Percentiles rank a stretch among this genome's conserved stretches.
Conservation (phyloP, 2,888 invertebrate species). For the Dinocampus coccinellae region DNA sequence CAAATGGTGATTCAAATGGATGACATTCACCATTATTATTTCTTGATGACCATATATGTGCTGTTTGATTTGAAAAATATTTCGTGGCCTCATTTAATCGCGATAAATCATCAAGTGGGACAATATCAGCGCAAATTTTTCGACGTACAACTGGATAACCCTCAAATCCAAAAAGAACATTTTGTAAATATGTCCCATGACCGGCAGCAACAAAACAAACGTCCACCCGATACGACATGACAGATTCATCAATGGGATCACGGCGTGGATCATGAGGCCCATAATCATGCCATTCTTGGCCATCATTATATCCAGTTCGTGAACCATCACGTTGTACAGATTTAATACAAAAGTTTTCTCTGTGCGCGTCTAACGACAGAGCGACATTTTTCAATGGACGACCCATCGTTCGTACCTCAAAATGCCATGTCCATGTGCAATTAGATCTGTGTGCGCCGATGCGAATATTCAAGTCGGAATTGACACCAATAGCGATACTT, state of each 20-base stretch:
- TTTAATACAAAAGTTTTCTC: constrained; percentile 53
- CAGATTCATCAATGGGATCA: constrained; percentile 31
- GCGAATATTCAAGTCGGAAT: constrained; percentile 42
- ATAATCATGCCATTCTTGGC: constrained; percentile 51
- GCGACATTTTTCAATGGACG: constrained; percentile 53
- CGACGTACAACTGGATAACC: constrained; percentile 75
- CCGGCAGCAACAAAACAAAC: constrained; percentile 36
- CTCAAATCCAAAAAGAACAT: constrained; percentile 83
- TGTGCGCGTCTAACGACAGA: constrained; percentile 52
- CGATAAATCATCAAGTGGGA: constrained; percentile 77
- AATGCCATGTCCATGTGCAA: constrained; percentile 46
- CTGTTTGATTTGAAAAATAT: constrained; percentile 75
- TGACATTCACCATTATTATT: constrained; percentile 71
- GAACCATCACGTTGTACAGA: constrained; percentile 46
- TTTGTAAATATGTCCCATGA: constrained; percentile 84
- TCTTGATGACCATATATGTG: constrained; percentile 75
- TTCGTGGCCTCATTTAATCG: constrained; percentile 77
- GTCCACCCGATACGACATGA: constrained; percentile 38
- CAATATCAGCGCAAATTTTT: constrained; percentile 82
- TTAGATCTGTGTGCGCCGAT: constrained; percentile 42
- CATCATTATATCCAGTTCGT: constrained; percentile 46
- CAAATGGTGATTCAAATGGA: constrained; percentile 73
- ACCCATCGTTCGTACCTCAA: constrained; percentile 48
- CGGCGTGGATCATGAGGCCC: constrained; percentile 16
- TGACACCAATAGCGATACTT: constrained; percentile 38